Evolutionary conservation across 2,113 vertebrate species (phyloP).

Genomic region (Onychostruthus taczanowskii): DNA sequence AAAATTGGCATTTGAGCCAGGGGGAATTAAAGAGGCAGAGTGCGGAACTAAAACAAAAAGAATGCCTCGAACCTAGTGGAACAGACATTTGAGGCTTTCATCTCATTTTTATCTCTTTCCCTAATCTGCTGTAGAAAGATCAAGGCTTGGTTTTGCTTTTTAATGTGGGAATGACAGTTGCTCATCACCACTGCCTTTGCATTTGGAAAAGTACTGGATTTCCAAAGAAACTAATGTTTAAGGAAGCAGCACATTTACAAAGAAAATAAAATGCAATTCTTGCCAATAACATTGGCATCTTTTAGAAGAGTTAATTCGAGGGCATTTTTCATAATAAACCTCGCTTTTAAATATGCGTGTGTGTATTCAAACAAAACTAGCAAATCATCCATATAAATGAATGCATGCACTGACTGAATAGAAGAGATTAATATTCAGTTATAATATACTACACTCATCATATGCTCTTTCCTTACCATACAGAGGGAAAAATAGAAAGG

Average conservation of each 20-base stretch:
- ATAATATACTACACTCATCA: constrained; percentile 48
- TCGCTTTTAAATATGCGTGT: constrained; percentile 53
- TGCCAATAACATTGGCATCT: constrained; percentile 66
- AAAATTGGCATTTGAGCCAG: constrained; percentile 89
- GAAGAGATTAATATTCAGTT: constrained; percentile 67
- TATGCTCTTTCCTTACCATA: constrained; percentile 40
- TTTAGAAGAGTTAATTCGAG: constrained; percentile 67
- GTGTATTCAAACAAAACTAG: constrained; percentile 71
- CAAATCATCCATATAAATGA: constrained; percentile 72
- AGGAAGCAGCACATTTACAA: constrained; percentile 44
- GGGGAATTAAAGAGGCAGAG: constrained; percentile 84
- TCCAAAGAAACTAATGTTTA: constrained; percentile 45
- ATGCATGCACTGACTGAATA: constrained; percentile 56
- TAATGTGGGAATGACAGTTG: constrained; percentile 61
- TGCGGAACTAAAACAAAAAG: constrained; percentile 77
- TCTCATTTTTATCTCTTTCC: constrained; percentile 61
- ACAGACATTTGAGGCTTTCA: constrained; percentile 79
- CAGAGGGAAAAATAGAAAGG: neutral
- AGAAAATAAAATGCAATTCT: constrained; percentile 62
- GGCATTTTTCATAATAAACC: constrained; percentile 67
- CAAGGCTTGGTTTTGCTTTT: constrained; percentile 65
- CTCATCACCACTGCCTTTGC: constrained; percentile 42
- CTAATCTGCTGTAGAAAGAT: constrained; percentile 59
- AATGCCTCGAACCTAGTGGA: constrained; percentile 84
- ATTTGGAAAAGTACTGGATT: constrained; percentile 54